phyloP scores from a whole-genome alignment of 1,140 invertebrate species.

The Oppia nitens region DNA sequence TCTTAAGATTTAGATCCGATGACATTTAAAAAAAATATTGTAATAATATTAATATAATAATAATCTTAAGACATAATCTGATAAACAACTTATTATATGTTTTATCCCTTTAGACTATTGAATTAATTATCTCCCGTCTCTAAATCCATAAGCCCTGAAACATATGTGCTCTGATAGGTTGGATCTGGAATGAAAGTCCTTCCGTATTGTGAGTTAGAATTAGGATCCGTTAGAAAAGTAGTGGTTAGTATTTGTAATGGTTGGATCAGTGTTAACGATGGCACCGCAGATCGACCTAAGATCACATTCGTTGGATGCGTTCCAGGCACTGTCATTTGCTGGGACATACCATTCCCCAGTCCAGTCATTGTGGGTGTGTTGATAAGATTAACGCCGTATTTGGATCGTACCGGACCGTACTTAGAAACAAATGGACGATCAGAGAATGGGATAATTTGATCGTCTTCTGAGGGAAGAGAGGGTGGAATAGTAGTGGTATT shows the following conservation, averaged over 20 bases:
- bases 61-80: too few relatives aligned
- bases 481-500: not conserved
- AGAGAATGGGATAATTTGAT: constrained; percentile 49
- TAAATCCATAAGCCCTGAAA: not conserved
- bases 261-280: constrained; percentile 29
- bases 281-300: constrained; percentile 28
- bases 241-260: constrained; percentile 28
- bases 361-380: constrained; percentile 25
- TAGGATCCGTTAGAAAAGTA: not conserved
- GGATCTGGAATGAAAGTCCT: not conserved
- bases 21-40: too few relatives aligned
- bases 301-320: constrained; percentile 21
- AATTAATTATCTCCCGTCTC: not conserved
- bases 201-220: not conserved
- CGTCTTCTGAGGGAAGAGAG: constrained; percentile 34
- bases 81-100: too few relatives aligned
- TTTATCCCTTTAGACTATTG: too few relatives aligned
- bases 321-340: not conserved
- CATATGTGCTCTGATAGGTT: not conserved
- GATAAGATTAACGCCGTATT: constrained; percentile 35
- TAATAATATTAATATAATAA: too few relatives aligned
- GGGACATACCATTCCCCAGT: constrained; percentile 24
- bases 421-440: constrained; percentile 50
- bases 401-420: constrained; percentile 60
- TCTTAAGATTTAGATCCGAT: too few relatives aligned